Percentiles rank a stretch among this genome's conserved stretches.
Evolutionary conservation across 2,113 vertebrate genomes (phyloP).

Genomic region (Procavia capensis): DNA sequence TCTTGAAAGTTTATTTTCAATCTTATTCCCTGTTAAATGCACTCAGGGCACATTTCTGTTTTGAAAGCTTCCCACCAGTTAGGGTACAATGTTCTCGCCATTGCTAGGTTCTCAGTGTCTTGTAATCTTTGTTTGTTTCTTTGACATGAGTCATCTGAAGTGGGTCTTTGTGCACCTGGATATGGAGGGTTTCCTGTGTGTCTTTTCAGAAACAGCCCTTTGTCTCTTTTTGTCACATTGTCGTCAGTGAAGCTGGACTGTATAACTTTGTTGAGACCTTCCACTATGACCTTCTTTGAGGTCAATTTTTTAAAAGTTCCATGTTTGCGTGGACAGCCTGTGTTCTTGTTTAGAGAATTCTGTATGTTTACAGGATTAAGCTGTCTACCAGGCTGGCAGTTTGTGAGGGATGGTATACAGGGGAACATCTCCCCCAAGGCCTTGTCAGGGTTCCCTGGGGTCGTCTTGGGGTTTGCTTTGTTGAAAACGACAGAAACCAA

Average conservation of each 20-base stretch:
- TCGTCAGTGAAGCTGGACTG: neutral
- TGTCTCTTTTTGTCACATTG: neutral
- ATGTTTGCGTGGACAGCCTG: neutral
- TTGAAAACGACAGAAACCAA: too few relatives aligned
- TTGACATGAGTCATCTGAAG: too few relatives aligned
- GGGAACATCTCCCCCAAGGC: too few relatives aligned
- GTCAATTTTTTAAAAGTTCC: neutral
- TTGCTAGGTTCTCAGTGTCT: neutral
- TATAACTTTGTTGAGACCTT: neutral
- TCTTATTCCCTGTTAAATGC: neutral
- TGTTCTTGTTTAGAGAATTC: neutral
- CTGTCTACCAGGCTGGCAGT: neutral
- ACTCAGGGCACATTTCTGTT: neutral
- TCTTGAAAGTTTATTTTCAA: neutral
- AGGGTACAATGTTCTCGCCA: neutral
- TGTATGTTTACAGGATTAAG: neutral
- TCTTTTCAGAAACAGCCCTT: neutral
- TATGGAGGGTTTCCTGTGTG: neutral
- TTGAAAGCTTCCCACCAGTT: neutral
- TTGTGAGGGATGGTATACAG: too few relatives aligned
- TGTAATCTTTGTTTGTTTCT: neutral
- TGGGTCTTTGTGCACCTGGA: neutral
- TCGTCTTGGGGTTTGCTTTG: neutral
- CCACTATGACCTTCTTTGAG: neutral
- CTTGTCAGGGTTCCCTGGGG: neutral